Percentiles rank a stretch among this genome's conserved stretches.
Evolutionary conservation across 2,113 vertebrate species (phyloP).

Genomic region (Glaucomys volans): DNA sequence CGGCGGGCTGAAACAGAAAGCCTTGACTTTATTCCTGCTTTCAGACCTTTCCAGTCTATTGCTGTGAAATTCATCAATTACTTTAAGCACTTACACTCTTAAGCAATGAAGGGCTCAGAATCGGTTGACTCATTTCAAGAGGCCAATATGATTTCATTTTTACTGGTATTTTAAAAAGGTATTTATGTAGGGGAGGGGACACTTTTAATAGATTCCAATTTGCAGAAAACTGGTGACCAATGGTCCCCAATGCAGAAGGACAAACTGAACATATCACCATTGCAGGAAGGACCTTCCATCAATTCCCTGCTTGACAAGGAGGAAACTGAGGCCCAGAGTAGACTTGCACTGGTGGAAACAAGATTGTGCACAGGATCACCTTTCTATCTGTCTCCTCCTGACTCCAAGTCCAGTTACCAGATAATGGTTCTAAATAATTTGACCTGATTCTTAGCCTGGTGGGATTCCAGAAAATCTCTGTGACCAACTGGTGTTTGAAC

Average conservation of each 20-base stretch:
- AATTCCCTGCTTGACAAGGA: not conserved
- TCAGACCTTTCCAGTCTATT: not conserved
- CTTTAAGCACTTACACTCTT: not conserved
- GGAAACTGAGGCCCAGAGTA: not conserved
- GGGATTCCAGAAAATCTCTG: not conserved
- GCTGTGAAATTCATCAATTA: not conserved
- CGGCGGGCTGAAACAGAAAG: not conserved
- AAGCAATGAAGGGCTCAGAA: not conserved
- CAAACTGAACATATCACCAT: not conserved
- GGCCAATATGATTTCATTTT: constrained; percentile 6
- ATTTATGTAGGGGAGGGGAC: not conserved
- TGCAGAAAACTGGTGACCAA: not conserved
- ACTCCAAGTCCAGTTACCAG: not conserved
- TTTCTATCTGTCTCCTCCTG: not conserved
- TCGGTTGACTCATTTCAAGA: not conserved
- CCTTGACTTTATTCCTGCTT: not conserved
- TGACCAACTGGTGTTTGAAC: not conserved
- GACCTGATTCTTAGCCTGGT: not conserved
- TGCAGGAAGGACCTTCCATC: not conserved
- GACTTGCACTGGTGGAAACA: not conserved
- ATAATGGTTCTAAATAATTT: not conserved
- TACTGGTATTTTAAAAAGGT: not conserved
- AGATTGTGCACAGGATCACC: not conserved
- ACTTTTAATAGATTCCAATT: not conserved
- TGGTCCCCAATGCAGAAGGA: not conserved